A percentile compares a stretch with the other conserved stretches of the same genome.
These are phyloP conservation scores for Microvelia longipes DNA, from an alignment of 1,140 invertebrate genomes.

Conservation along the genomic window DNA sequence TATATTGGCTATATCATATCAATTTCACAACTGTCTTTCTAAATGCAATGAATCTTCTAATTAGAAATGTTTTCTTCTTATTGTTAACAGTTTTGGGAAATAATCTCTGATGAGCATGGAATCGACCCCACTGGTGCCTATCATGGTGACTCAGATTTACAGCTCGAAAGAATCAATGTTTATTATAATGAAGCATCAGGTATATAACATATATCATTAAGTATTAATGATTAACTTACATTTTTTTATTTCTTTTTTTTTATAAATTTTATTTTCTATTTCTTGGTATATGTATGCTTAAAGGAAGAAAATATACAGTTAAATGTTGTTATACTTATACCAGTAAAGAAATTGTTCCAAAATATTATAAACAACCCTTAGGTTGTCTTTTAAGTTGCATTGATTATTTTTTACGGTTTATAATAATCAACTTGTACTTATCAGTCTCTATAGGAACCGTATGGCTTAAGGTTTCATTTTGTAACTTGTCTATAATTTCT, in stretches of 20 bases:
- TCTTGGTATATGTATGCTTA: background rate
- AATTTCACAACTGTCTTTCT: background rate
- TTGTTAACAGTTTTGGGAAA: constrained; percentile 58
- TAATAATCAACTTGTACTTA: too few species aligned
- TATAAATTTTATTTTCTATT: background rate
- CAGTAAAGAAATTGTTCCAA: background rate
- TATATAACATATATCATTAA: constrained; percentile 13
- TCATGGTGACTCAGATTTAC: constrained; percentile 69
- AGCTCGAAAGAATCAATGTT: constrained; percentile 78
- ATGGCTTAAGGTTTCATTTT: too few species aligned
- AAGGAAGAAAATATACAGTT: background rate
- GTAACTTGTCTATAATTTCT: too few species aligned
- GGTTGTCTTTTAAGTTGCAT: too few species aligned
- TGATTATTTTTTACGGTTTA: too few species aligned
- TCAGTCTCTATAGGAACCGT: too few species aligned
- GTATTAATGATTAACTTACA: background rate
- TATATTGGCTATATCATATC: background rate
- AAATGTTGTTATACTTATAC: background rate
- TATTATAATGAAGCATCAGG: constrained; percentile 79
- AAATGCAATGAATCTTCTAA: background rate
- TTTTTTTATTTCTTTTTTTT: background rate
- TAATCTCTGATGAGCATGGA: constrained; percentile 82
- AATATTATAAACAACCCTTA: background rate
- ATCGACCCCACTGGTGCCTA: constrained; percentile 77
- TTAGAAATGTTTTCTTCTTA: background rate